Evolutionary conservation across 2,113 vertebrate genomes (phyloP).

Genomic region (Cathartes aura): DNA sequence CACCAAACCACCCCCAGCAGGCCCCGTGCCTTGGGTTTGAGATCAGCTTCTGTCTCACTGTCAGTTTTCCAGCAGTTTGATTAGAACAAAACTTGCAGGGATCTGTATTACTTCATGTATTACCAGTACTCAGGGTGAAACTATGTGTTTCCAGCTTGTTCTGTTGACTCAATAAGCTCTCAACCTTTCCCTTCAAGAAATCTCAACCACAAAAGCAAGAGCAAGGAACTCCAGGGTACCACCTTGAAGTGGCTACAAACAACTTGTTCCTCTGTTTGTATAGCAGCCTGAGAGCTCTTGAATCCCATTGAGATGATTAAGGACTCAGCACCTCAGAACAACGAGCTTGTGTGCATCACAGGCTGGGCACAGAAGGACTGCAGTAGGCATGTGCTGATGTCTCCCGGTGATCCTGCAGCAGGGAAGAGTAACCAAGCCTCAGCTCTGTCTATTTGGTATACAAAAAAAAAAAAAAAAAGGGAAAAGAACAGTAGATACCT

Average conservation of each 20-base stretch:
- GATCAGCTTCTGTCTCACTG: neutral
- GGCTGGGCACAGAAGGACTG: rapidly evolving
- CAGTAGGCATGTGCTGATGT: neutral
- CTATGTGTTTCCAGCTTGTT: neutral
- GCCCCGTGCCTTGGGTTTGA: neutral
- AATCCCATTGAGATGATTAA: neutral
- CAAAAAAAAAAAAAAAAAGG: neutral
- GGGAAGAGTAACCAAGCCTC: neutral
- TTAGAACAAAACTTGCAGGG: neutral
- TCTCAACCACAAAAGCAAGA: neutral
- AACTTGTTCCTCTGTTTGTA: neutral
- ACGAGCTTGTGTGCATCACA: neutral
- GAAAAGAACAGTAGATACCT: neutral
- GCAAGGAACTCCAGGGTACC: neutral
- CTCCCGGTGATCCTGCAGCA: neutral
- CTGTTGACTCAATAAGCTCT: neutral
- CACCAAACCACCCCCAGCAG: neutral
- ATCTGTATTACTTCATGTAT: neutral
- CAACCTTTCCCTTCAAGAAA: neutral
- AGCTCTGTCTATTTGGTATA: neutral
- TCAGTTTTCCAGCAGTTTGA: neutral
- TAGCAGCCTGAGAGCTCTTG: neutral
- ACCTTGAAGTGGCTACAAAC: neutral
- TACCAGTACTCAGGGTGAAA: neutral
- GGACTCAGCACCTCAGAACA: neutral